A percentile compares a stretch with the other conserved stretches of the same genome.
These are phyloP conservation scores for Heliangelus exortis DNA, from an alignment of 2,797 vertebrate species.

Conservation along the genomic window DNA sequence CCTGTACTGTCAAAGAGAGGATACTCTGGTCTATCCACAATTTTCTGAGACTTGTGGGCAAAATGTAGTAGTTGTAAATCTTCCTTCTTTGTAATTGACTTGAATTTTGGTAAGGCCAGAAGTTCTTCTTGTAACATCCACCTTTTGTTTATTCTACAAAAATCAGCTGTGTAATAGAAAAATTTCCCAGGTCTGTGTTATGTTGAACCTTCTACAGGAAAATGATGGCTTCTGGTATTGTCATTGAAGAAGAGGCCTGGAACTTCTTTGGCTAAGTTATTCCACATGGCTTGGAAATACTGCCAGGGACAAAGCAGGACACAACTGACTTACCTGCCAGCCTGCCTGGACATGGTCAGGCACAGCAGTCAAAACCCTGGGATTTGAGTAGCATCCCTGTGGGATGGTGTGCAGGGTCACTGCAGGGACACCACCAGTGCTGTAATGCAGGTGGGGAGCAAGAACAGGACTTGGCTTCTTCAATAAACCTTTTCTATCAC, in stretches of 20 bases:
- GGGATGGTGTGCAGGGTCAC: fast-evolving
- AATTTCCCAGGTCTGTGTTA: neutral
- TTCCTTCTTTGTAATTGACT: neutral
- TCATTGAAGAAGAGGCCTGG: neutral
- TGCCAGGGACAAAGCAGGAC: neutral
- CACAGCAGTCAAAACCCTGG: neutral
- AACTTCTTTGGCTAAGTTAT: neutral
- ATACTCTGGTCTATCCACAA: neutral
- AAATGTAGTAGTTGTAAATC: neutral
- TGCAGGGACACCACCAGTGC: neutral
- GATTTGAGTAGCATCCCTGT: fast-evolving
- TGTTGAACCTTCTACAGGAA: neutral
- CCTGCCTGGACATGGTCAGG: neutral
- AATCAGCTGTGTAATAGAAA: neutral
- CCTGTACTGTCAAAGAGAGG: neutral
- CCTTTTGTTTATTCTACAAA: neutral
- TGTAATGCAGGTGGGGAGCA: fast-evolving
- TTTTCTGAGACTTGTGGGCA: neutral
- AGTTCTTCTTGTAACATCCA: neutral
- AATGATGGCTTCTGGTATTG: neutral
- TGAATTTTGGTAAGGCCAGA: neutral
- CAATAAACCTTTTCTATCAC: fast-evolving
- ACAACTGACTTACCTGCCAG: neutral
- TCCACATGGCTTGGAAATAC: fast-evolving
- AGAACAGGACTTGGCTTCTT: neutral